phyloP scores from a whole-genome alignment of 2,888 invertebrate genomes.

The Luffia ferchaultella region DNA sequence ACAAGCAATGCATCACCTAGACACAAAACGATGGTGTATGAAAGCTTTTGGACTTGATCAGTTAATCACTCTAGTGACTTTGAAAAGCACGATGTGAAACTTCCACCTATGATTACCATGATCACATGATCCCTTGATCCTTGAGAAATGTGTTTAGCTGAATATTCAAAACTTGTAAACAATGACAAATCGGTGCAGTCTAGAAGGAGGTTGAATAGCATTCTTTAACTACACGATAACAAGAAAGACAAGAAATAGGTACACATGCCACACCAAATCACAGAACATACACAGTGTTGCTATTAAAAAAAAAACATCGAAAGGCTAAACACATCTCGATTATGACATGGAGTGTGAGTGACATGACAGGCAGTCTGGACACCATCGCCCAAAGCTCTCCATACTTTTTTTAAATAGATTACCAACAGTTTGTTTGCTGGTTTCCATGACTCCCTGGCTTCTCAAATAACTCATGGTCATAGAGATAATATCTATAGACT shows the following conservation, averaged over 20 bases:
- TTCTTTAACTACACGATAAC: neutral
- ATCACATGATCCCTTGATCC: neutral
- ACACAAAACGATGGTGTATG: slow-evolving; percentile 20
- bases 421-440: too few species aligned
- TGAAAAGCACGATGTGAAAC: neutral
- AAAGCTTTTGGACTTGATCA: slow-evolving; percentile 51
- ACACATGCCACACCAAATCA: neutral
- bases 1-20: neutral
- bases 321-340: neutral
- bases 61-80: slow-evolving; percentile 18
- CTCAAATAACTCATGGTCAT: too few species aligned
- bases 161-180: neutral
- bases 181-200: neutral
- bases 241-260: neutral
- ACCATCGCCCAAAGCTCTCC: neutral
- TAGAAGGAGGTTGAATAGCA: neutral
- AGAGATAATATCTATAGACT: too few species aligned
- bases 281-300: neutral
- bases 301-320: neutral
- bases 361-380: neutral
- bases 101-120: neutral
- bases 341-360: neutral
- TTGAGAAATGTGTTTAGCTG: neutral
- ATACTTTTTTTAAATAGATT: too few species aligned
- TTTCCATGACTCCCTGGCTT: too few species aligned